Evolutionary conservation across 1,140 invertebrate species (phyloP).

Genomic region (Eurosta solidaginis): DNA sequence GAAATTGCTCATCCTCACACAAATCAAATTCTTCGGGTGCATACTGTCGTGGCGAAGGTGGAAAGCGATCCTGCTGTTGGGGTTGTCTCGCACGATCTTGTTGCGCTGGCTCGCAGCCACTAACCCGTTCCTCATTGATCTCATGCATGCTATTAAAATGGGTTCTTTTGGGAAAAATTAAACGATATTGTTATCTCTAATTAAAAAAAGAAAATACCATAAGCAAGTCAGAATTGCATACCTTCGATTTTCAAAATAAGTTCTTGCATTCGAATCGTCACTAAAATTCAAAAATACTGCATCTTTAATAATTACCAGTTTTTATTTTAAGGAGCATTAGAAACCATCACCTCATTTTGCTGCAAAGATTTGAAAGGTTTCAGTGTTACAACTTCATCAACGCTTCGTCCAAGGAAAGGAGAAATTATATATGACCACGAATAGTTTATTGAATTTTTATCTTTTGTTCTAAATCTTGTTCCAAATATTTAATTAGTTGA

Average conservation of each 20-base stretch:
- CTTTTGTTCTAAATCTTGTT: neutral
- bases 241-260: slow-evolving; percentile 15
- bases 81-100: neutral
- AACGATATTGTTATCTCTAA: neutral
- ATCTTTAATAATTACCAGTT: neutral
- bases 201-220: neutral
- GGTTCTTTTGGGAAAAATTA: neutral
- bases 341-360: neutral
- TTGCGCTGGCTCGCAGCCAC: neutral
- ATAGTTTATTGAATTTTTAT: too few species aligned
- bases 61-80: neutral
- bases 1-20: neutral
- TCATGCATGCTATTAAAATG: neutral
- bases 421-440: too few species aligned
- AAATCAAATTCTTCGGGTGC: slow-evolving; percentile 3
- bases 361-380: neutral
- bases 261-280: neutral
- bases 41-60: slow-evolving; percentile 14
- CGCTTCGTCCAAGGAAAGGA: neutral
- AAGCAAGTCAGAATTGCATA: neutral
- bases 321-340: neutral
- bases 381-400: neutral
- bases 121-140: neutral
- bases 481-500: neutral
- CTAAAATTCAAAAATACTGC: neutral